Percentiles rank a stretch among this genome's conserved stretches.
Evolutionary conservation across 2,113 vertebrate species (phyloP).

Genomic region (Lycocorax pyrrhopterus): DNA sequence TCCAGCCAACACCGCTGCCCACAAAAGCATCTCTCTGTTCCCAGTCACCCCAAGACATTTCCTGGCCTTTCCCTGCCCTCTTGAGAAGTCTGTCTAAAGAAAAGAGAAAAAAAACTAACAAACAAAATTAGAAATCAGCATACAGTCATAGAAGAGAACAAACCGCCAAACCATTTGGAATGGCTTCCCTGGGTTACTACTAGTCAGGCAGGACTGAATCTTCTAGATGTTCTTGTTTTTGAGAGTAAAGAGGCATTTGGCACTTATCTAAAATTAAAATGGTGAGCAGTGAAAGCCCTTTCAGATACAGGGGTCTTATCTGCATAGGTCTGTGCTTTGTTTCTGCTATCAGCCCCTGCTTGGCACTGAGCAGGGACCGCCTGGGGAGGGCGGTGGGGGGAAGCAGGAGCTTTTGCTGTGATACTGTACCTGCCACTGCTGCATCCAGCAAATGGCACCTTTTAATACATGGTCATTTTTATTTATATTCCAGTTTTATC

Average conservation of each 20-base stretch:
- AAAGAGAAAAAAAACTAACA: neutral
- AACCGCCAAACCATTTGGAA: neutral
- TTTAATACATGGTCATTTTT: constrained; percentile 34
- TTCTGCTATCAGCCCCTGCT: neutral
- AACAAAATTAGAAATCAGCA: neutral
- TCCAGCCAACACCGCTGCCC: neutral
- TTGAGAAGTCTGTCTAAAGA: neutral
- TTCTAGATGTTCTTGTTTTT: constrained; percentile 10
- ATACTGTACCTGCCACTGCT: neutral
- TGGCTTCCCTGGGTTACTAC: constrained; percentile 36
- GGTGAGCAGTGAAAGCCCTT: constrained; percentile 36
- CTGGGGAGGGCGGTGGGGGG: neutral
- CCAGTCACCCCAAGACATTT: neutral
- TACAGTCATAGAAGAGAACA: constrained; percentile 4
- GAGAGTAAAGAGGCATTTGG: constrained; percentile 40
- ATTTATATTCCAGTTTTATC: constrained; percentile 55
- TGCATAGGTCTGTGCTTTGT: neutral
- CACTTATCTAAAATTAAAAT: constrained; percentile 71
- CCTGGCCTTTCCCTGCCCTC: neutral
- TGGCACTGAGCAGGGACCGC: neutral
- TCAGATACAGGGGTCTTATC: constrained; percentile 49
- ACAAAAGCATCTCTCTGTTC: neutral
- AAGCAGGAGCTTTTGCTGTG: neutral
- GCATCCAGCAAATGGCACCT: neutral
- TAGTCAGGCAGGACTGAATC: constrained; percentile 45